phyloP scores from a whole-genome alignment of 2,113 vertebrate species.

The Halichoeres trimaculatus region DNA sequence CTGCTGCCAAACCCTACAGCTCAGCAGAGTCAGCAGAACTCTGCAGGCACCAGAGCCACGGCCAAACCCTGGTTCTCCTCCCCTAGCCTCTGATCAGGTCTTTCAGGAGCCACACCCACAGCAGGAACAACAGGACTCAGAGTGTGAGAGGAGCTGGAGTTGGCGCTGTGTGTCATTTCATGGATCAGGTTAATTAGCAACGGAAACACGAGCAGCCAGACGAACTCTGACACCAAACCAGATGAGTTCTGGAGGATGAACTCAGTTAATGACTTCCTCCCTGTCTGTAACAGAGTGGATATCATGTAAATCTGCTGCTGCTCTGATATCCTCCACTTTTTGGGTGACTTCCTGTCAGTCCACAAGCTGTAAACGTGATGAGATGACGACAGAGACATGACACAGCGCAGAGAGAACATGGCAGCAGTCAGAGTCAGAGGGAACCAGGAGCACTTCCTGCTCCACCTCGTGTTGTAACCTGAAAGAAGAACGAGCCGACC shows the following conservation, averaged over 20 bases:
- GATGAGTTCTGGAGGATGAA: constrained; percentile 20
- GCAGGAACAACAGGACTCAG: neutral
- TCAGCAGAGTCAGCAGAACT: constrained; percentile 64
- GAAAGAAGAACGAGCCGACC: constrained; percentile 6
- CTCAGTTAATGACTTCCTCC: constrained; percentile 47
- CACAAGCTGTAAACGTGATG: constrained; percentile 37
- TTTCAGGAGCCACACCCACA: neutral
- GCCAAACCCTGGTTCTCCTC: constrained; percentile 47
- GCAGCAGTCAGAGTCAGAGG: constrained; percentile 28
- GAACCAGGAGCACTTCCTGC: constrained; percentile 27
- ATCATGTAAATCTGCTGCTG: constrained; percentile 9
- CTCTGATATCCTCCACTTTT: constrained; percentile 27
- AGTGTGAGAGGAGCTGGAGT: neutral
- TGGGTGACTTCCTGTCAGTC: constrained; percentile 7
- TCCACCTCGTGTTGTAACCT: neutral
- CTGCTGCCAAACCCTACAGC: constrained; percentile 67
- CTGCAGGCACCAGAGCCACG: constrained; percentile 4
- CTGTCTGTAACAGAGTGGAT: constrained; percentile 9
- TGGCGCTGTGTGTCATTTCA: neutral
- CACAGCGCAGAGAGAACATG: constrained; percentile 38
- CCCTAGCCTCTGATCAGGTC: constrained; percentile 19
- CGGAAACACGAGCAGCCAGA: constrained; percentile 35
- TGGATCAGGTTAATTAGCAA: constrained; percentile 54
- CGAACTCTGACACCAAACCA: constrained; percentile 37
- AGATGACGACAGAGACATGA: constrained; percentile 44